Base-by-base conservation (phyloP, 1,140 invertebrate genomes). In the Platorchestia sp. region DNA sequence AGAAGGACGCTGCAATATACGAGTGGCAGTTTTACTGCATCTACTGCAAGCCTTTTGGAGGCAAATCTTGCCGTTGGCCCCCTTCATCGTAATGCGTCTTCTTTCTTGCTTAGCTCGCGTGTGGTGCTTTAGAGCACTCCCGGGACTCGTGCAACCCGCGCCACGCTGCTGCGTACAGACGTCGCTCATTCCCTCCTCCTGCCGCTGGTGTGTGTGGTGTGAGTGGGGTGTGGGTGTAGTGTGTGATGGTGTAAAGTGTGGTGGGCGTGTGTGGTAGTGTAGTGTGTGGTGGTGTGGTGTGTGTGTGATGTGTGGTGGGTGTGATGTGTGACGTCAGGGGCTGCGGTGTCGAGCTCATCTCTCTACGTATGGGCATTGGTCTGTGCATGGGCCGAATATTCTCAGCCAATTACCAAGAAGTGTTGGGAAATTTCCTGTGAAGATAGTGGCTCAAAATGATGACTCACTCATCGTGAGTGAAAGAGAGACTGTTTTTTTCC, bases 11-110 rank as follows among this genome's bases (percentile, higher is more conserved):
- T 44, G 41, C 43, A 89, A 89, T 89, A 89, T 16, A 10, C 0
- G 91, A 44, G 43, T 40, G 91, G 44, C 91, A 47, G 44, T 44
- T 93, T 47, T 93, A 93, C 43, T 42, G 44, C 87, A 3, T 90
- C 44, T 5, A 7, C 43, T 93, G 91, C 43, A 93, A 44, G 91
- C 43, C 43, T 93, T 89, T 93, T 93, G 91, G 22, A 45, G 45
- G 91, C 6, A 93, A 93, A 93, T 93, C 43, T 93, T 93, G 91
- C 45, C 43, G 87, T 43, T 91, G 91, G 43, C 91, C 7, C 91
- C 43, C 87, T 90, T 90, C 44, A 45, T 44, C 40, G 91, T 93
- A 47, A 93, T 93, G 91, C 91, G 91, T 93, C 91, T 93, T 93
- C 43, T 93, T 47, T 93, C 45, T 93, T 47, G 43, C 45, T 47